Conservation (phyloP, 2,888 invertebrate species). For the Melanostoma scalare region DNA sequence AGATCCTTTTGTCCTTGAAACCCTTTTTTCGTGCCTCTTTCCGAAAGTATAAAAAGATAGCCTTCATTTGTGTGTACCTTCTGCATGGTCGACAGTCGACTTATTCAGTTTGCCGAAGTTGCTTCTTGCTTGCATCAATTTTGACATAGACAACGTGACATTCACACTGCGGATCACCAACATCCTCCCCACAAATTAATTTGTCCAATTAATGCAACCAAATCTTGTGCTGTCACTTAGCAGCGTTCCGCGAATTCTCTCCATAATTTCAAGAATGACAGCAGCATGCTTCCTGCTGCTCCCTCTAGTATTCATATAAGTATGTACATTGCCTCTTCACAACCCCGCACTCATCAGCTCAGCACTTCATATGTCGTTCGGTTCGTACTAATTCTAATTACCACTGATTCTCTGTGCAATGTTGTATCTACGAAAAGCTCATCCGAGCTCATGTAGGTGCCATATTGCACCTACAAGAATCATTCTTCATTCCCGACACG, state of each 20-base stretch:
- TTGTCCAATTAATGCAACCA: conserved; percentile 82
- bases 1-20: too few species aligned
- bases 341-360: background rate
- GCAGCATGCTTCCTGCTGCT: conserved; percentile 51
- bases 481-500: conserved; percentile 70
- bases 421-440: conserved; percentile 36
- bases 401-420: conserved; percentile 51
- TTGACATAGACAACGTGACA: background rate
- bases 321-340: background rate
- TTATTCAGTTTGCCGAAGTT: too few species aligned
- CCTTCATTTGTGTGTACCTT: too few species aligned
- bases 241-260: conserved; percentile 62
- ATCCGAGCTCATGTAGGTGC: conserved; percentile 63
- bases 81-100: too few species aligned
- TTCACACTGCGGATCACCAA: background rate
- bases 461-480: conserved; percentile 72
- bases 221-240: conserved; percentile 79
- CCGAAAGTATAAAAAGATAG: too few species aligned
- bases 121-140: too few species aligned
- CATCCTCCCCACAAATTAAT: conserved; percentile 78
- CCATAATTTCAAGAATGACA: conserved; percentile 67
- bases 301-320: conserved; percentile 4
- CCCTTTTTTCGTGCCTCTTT: too few species aligned
- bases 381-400: conserved; percentile 69
- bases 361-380: conserved; percentile 46